Percentiles rank a stretch among this genome's conserved stretches.
phyloP scores from a whole-genome alignment of 30 jellyfish, hydroid and myxozoan species.

The Sanderia malayensis region DNA sequence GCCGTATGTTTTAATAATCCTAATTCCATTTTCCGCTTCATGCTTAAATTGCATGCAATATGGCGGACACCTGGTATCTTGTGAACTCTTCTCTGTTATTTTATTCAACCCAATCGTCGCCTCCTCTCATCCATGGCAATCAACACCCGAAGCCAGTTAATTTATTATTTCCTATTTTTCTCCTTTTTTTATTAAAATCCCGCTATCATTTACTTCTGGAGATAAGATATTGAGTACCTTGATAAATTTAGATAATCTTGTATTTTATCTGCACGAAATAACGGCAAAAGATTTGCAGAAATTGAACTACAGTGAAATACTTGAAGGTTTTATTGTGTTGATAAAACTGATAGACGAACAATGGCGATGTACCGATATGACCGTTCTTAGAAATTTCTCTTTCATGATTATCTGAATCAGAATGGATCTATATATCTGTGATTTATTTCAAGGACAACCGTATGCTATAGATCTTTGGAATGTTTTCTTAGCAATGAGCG shows the following conservation, averaged over 20 bases:
- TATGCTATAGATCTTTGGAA: too few relatives aligned
- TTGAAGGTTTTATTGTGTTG: not conserved
- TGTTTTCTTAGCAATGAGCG: too few relatives aligned
- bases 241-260: constrained; percentile 20
- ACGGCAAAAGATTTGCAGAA: not conserved
- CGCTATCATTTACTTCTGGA: not conserved
- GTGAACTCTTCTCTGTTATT: constrained; percentile 1
- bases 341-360: not conserved
- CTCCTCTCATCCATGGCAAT: not conserved
- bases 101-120: not conserved
- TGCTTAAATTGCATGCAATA: constrained; percentile 18
- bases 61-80: constrained; percentile 45
- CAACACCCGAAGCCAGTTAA: not conserved
- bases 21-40: constrained; percentile 24
- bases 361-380: not conserved
- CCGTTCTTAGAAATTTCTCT: not conserved
- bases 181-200: not conserved
- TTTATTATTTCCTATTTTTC: not conserved
- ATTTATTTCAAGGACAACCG: too few relatives aligned
- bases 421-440: not conserved
- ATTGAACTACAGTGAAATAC: not conserved
- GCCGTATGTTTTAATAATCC: not conserved
- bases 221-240: constrained; percentile 8
- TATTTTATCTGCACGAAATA: not conserved
- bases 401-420: constrained; percentile 7